Evolutionary conservation across 2,797 vertebrate genomes (phyloP).

Genomic region (Natrix natrix): DNA sequence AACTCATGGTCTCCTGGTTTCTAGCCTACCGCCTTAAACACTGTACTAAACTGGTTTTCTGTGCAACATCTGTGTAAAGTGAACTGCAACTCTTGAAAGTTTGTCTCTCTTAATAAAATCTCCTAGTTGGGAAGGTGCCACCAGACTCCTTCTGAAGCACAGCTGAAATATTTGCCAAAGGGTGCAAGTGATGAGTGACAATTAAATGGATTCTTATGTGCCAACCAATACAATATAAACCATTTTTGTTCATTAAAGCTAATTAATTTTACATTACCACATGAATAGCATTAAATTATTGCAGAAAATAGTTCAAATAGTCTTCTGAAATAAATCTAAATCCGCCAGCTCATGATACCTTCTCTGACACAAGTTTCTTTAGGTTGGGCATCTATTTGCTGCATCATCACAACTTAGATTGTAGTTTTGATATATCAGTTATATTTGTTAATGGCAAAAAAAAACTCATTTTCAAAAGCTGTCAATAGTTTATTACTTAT

Average conservation of each 20-base stretch:
- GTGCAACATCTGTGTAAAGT: not conserved
- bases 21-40: not conserved
- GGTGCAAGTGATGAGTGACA: not conserved
- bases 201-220: not conserved
- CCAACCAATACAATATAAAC: not conserved
- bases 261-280: not conserved
- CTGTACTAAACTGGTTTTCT: not conserved
- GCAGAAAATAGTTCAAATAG: not conserved
- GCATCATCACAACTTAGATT: not conserved
- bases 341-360: not conserved
- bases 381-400: not conserved
- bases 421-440: not conserved
- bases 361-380: not conserved
- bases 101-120: not conserved
- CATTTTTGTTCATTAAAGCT: not conserved
- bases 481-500: not conserved
- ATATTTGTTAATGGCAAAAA: not conserved
- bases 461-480: not conserved
- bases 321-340: not conserved
- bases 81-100: not conserved
- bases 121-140: not conserved
- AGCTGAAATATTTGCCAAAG: conserved; percentile 3
- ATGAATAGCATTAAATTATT: not conserved
- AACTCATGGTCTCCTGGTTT: not conserved
- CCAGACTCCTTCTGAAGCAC: not conserved